phyloP scores from a whole-genome alignment of 2,888 invertebrate species.

The Molanna angustata region DNA sequence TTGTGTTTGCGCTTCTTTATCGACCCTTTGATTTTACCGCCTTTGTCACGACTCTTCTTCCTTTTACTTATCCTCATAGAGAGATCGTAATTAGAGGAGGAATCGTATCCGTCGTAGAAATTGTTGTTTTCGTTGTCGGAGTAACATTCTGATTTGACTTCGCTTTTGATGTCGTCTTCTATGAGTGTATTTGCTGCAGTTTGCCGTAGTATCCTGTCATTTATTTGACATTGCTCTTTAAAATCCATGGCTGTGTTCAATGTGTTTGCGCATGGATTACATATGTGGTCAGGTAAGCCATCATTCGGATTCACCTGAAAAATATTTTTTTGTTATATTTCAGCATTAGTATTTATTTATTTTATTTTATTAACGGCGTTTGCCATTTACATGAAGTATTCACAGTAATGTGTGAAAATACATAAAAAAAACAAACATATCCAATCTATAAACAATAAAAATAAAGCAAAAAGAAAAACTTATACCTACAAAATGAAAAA shows the following conservation, averaged over 20 bases:
- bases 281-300: conserved; percentile 20
- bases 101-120: conserved; percentile 9
- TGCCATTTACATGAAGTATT: too few relatives aligned
- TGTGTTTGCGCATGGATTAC: conserved; percentile 8
- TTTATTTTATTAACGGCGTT: too few relatives aligned
- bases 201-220: conserved; percentile 13
- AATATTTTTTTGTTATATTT: too few relatives aligned
- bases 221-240: conserved; percentile 16
- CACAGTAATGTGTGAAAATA: too few relatives aligned
- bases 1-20: conserved; percentile 2
- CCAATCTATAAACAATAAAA: too few relatives aligned
- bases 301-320: conserved; percentile 16
- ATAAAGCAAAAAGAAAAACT: not conserved
- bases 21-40: conserved; percentile 1
- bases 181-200: not conserved
- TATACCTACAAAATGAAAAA: too few relatives aligned
- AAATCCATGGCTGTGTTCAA: conserved; percentile 11
- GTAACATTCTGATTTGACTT: conserved; percentile 15
- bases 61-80: conserved; percentile 3
- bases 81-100: conserved; percentile 6
- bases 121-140: conserved; percentile 18
- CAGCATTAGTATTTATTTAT: not conserved
- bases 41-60: conserved; percentile 3
- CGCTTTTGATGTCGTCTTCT: not conserved
- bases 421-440: too few relatives aligned